phyloP scores from a whole-genome alignment of 2,797 vertebrate genomes.

The Propithecus deckenii region DNA sequence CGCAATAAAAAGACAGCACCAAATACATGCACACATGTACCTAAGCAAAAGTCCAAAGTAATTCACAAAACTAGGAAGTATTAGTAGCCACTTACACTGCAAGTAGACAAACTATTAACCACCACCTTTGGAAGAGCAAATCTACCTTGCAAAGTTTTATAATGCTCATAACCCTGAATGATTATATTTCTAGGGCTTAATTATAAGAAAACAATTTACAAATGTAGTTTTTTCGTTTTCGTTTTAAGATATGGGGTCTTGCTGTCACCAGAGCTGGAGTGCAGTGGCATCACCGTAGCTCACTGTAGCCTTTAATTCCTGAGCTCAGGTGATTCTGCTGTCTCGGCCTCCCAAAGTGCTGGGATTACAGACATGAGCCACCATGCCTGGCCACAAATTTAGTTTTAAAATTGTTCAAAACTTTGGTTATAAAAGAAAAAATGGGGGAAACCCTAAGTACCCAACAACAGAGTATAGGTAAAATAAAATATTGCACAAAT shows the following conservation, averaged over 20 bases:
- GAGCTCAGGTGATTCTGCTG: too few relatives aligned
- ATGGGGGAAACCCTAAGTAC: background rate
- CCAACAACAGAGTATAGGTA: background rate
- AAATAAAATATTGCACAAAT: background rate
- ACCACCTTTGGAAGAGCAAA: background rate
- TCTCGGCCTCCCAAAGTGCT: background rate
- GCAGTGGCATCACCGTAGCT: background rate
- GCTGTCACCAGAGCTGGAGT: background rate
- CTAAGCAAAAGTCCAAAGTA: background rate
- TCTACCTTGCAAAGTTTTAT: background rate
- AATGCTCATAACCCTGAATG: background rate
- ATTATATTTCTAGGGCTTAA: background rate
- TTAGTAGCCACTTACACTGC: background rate
- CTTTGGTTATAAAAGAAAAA: background rate
- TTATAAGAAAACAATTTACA: background rate
- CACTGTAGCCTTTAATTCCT: background rate
- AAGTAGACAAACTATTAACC: background rate
- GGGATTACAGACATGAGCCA: too few relatives aligned
- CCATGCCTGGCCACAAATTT: background rate
- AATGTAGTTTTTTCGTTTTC: background rate
- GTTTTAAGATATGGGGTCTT: background rate
- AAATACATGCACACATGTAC: background rate
- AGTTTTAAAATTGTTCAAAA: background rate
- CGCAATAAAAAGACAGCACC: background rate
- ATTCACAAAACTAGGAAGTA: conserved; percentile 3